These are phyloP conservation scores for Takifugu ocellatus DNA, from an alignment of 2,797 vertebrate genomes.

Conservation along the genomic window DNA sequence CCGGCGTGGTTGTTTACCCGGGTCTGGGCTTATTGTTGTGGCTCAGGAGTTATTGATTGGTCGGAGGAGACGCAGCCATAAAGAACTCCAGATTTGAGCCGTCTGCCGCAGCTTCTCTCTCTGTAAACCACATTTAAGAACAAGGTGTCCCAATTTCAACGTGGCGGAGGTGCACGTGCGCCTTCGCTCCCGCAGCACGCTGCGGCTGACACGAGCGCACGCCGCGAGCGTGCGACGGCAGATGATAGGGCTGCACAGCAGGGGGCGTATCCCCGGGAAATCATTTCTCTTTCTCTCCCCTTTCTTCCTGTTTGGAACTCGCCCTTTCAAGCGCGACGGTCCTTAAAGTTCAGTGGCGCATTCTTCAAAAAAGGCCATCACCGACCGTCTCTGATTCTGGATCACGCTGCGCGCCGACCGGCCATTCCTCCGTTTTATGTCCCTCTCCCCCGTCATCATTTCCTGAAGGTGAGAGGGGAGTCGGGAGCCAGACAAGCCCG, in stretches of 20 bases:
- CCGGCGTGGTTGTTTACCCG: slow-evolving; percentile 58
- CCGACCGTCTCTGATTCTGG: slow-evolving; percentile 75
- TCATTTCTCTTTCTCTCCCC: slow-evolving; percentile 61
- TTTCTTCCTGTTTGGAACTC: slow-evolving; percentile 75
- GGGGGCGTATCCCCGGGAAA: slow-evolving; percentile 72
- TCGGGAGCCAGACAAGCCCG: slow-evolving; percentile 57
- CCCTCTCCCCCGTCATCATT: slow-evolving; percentile 65
- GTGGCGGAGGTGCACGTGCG: not conserved
- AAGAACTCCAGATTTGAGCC: slow-evolving; percentile 41
- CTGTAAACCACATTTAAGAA: slow-evolving; percentile 36
- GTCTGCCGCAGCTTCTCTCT: slow-evolving; percentile 31
- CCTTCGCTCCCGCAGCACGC: not conserved
- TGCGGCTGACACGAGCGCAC: slow-evolving; percentile 16
- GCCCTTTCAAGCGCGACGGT: slow-evolving; percentile 78
- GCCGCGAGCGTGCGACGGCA: slow-evolving; percentile 22
- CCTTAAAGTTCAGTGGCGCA: slow-evolving; percentile 79
- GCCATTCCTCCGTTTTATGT: slow-evolving; percentile 69
- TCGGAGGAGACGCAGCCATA: slow-evolving; percentile 55
- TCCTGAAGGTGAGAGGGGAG: slow-evolving; percentile 67
- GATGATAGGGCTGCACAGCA: slow-evolving; percentile 64
- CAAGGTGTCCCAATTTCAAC: slow-evolving; percentile 19
- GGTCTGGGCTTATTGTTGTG: slow-evolving; percentile 49
- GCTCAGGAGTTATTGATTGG: slow-evolving; percentile 66
- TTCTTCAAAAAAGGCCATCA: slow-evolving; percentile 80
- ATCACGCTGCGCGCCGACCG: slow-evolving; percentile 69